A percentile compares a stretch with the other conserved stretches of the same genome.
Evolutionary conservation across 2,888 invertebrate species (phyloP).

Genomic region (Phorcus lineatus): DNA sequence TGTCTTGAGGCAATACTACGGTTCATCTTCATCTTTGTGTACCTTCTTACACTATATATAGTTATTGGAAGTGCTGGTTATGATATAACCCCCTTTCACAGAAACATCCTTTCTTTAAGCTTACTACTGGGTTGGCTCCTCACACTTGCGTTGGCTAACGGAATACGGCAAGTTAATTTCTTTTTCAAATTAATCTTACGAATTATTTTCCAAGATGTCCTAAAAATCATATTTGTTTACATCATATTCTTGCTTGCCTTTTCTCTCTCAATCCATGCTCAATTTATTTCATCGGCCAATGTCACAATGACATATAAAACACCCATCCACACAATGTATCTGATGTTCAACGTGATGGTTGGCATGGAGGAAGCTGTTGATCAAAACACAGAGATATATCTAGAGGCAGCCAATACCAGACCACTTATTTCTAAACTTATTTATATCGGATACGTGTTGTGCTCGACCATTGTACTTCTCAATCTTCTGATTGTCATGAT

Average conservation of each 20-base stretch:
- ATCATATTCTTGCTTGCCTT: constrained; percentile 68
- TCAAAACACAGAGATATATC: constrained; percentile 48
- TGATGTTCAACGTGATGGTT: constrained; percentile 68
- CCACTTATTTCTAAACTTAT: constrained; percentile 51
- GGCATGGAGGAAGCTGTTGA: constrained; percentile 65
- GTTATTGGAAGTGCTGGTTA: constrained; percentile 55
- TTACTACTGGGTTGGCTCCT: constrained; percentile 68
- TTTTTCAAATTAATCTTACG: constrained; percentile 68
- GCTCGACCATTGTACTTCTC: too few relatives aligned
- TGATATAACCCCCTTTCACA: constrained; percentile 44
- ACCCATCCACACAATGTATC: constrained; percentile 58
- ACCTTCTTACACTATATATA: constrained; percentile 46
- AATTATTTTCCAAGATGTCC: constrained; percentile 66
- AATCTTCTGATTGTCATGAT: constrained; percentile 67
- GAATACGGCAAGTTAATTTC: constrained; percentile 65
- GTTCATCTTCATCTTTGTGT: constrained; percentile 43
- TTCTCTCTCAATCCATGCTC: constrained; percentile 62
- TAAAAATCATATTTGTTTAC: constrained; percentile 66
- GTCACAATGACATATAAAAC: constrained; percentile 45
- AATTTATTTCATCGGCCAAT: constrained; percentile 55
- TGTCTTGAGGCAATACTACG: background rate
- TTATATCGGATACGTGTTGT: constrained; percentile 64
- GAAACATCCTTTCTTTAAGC: constrained; percentile 61
- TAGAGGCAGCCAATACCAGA: constrained; percentile 44
- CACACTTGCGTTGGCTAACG: constrained; percentile 66